Evolutionary conservation across 2,797 vertebrate genomes (phyloP), one percentile per base, ranked within the genome.

Genomic region (Avahi laniger): DNA sequence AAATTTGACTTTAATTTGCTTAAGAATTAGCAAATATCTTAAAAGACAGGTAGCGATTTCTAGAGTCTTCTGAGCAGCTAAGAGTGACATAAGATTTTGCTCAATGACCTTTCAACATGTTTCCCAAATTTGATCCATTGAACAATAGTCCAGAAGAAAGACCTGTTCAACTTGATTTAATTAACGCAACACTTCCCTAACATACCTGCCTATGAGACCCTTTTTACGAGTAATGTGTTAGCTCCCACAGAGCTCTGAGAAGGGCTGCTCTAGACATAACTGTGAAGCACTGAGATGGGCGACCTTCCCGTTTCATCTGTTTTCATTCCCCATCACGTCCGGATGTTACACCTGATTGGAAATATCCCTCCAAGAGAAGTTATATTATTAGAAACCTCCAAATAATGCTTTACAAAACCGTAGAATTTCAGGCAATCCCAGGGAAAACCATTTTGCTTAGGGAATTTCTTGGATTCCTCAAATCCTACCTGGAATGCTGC

Each of bases 11-110:
- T 72, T 50, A 61, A 65, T 90, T 85, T 73, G n/a, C 52, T 90
- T 33, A 92, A 89, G 35, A 92, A 87, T 61, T 38, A 93, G 72
- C 48, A 90, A 78, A 63, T 50, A 78, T 67, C 30, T 90, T 96
- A 57, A 87, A 52, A 82, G 41, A 46, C 6, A 94, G 5, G 14
- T 7, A 91, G 63, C 63, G 15, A 91, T 59, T 86, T 93, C 57
- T 80, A 96, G 6, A 22, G 28, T 79, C 63, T 41, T 94, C 78
- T 48, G 54, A 63, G 10, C 35, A 61, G 48, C 54, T 52, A 57
- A 57, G n/a, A 85, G 24, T 43, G 17, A 73, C 5, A 33, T 14
- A 72, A 73, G 28, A 76, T 80, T 30, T 87, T 70, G 30, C 30
- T 94, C 61, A 35, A 3, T 15, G 46, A 43, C 38, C 35, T 89